Evolutionary conservation across 2,113 vertebrate species (phyloP), one percentile per base, ranked within the genome.

Genomic region (Phaethornis superciliosus): DNA sequence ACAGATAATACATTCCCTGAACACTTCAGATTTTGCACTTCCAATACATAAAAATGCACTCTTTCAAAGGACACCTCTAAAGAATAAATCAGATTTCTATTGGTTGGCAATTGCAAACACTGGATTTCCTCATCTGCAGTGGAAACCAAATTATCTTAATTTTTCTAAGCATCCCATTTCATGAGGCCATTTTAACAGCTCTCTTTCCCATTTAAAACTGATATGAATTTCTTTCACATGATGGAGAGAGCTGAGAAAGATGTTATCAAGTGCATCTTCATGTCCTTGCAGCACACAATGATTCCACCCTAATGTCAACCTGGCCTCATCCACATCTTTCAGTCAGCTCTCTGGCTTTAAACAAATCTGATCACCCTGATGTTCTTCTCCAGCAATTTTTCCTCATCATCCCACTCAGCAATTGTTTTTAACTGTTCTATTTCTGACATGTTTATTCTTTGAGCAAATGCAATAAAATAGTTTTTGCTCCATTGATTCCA

Each of bases 401-500:
- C 78, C 32, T 30, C 81, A 56, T 30, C 23, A 33, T 58, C 87
- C 79, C 70, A 76, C 28, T 76, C 79, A 81, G 89, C 32, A 81
- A 56, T 71, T 35, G 32, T 67, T 92, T 89, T 74, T 81, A 81
- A 37, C 58, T 51, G 37, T 42, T 93, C 88, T 42, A 58, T 77
- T 95, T 96, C 88, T 23, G 44, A 65, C 27, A 9, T 10, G 37
- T 75, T 83, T 67, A 75, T 71, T 85, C 65, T 85, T 51, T 16
- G 56, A 85, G 71, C 64, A 85, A 81, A 85, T 4, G 40, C 33
- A 89, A 67, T 42, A 18, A 88, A 92, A 69, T 2, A 52, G 71
- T 92, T 44, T 80, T 87, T 86, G 62, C 59, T 90, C 68, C 84
- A 54, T 55, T 75, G 83, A 89, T 44, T 88, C 80, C 72, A 86